Evolutionary conservation across 2,113 vertebrate species (phyloP).

Genomic region (Stegostoma tigrinum): DNA sequence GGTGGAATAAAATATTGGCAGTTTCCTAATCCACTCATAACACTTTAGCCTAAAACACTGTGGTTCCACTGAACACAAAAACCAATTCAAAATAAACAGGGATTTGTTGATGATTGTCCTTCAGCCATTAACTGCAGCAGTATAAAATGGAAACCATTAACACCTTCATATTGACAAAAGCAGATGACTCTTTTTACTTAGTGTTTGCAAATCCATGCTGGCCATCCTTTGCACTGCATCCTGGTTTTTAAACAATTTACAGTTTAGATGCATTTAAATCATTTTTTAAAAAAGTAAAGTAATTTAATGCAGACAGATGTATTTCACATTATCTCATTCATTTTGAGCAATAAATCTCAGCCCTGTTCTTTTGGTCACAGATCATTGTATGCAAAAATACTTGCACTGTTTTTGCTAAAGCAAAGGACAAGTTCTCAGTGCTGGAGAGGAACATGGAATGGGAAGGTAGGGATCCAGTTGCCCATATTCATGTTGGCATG

Average conservation of each 20-base stretch:
- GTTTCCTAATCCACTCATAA: neutral
- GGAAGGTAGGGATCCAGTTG: too few relatives aligned
- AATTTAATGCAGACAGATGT: neutral
- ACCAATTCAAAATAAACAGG: neutral
- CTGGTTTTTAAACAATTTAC: neutral
- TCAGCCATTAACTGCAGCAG: neutral
- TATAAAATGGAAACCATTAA: neutral
- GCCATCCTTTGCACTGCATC: neutral
- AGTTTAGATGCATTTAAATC: neutral
- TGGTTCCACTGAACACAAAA: neutral
- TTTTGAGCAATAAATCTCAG: neutral
- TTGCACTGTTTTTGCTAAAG: neutral
- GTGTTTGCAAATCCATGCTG: neutral
- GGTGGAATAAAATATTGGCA: neutral
- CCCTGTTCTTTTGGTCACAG: neutral
- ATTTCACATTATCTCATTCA: neutral
- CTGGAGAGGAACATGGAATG: too few relatives aligned
- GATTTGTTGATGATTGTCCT: neutral
- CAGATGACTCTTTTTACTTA: neutral
- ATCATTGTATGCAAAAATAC: neutral
- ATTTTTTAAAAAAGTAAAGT: neutral
- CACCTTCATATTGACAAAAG: neutral
- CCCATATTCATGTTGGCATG: too few relatives aligned
- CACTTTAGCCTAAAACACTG: neutral
- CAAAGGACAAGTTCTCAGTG: too few relatives aligned